A percentile compares a stretch with the other conserved stretches of the same genome.
Evolutionary conservation across 2,797 vertebrate species (phyloP).

Genomic region (Melanotaenia pygmaea): DNA sequence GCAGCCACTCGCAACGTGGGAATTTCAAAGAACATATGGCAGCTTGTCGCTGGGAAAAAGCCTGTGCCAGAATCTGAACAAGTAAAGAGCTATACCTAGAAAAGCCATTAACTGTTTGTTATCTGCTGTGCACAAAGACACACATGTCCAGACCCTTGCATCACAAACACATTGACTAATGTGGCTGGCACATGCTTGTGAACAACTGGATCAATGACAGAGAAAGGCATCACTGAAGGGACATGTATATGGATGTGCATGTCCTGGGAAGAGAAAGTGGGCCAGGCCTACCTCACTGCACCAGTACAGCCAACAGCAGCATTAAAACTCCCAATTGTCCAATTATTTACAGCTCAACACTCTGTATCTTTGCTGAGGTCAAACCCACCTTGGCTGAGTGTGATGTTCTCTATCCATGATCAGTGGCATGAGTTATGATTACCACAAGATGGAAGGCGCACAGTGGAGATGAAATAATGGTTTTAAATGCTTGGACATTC

Average conservation of each 20-base stretch:
- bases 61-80: constrained; percentile 61
- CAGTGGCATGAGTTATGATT: constrained; percentile 2
- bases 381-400: constrained; percentile 25
- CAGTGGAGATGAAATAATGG: neutral
- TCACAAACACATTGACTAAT: constrained; percentile 46
- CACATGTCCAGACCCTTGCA: constrained; percentile 28
- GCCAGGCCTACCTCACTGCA: constrained; percentile 21
- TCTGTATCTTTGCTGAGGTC: constrained; percentile 31
- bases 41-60: constrained; percentile 68
- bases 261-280: constrained; percentile 9
- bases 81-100: constrained; percentile 49
- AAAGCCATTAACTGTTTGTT: constrained; percentile 52
- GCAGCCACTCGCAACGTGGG: constrained; percentile 64
- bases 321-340: constrained; percentile 45
- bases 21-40: constrained; percentile 74
- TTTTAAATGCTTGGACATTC: neutral
- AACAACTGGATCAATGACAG: constrained; percentile 40
- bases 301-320: constrained; percentile 31
- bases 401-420: constrained; percentile 21
- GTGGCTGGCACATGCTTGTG: constrained; percentile 35
- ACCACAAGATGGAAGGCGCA: neutral
- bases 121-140: constrained; percentile 44
- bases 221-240: constrained; percentile 26
- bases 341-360: constrained; percentile 56
- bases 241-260: constrained; percentile 22